These are phyloP conservation scores for western clawed frog (Xenopus tropicalis) DNA, from an alignment of 2,113 vertebrate species.

Conservation along the genomic window UCB_Xtro_10.0 CM004447.2:139910001-139910500, in stretches of 20 bases:
- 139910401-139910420: constrained; percentile 61
- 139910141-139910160: too few relatives aligned
- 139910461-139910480: constrained; percentile 97
- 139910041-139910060: too few relatives aligned
- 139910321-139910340: constrained; percentile 98
- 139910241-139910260: constrained; percentile 99
- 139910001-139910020: too few relatives aligned
- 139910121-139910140: too few relatives aligned
- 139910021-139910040: too few relatives aligned
- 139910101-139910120: too few relatives aligned
- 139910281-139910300: constrained; percentile 95
- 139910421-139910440: constrained; percentile 77
- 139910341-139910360: constrained; percentile 98
- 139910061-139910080: too few relatives aligned
- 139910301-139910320: constrained; percentile 98
- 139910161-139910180: constrained; percentile 49
- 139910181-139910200: constrained; percentile 72
- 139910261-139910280: constrained; percentile 98
- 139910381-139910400: constrained; percentile 75
- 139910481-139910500: constrained; percentile 95
- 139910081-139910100: too few relatives aligned
- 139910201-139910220: constrained; percentile 77
- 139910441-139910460: constrained; percentile 94
- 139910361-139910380: constrained; percentile 92
- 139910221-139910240: constrained; percentile 99